Evolutionary conservation across 1,140 invertebrate genomes (phyloP).

Genomic region (Varroa destructor): DNA sequence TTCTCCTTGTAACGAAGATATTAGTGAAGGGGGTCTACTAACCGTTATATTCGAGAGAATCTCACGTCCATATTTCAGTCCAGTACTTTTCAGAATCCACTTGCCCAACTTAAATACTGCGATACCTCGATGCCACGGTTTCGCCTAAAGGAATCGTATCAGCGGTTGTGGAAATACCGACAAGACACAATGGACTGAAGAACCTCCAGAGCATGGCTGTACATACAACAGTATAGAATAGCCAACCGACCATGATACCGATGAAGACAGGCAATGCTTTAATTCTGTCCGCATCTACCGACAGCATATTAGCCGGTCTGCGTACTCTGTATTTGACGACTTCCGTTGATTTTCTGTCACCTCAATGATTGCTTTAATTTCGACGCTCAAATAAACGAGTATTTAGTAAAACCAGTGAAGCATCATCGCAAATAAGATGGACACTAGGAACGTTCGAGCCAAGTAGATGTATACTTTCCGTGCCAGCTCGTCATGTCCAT

Average conservation of each 20-base stretch:
- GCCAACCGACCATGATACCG: conserved; percentile 37
- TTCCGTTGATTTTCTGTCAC: conserved; percentile 39
- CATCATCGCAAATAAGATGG: conserved; percentile 52
- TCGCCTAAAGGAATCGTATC: conserved; percentile 43
- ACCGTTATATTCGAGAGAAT: conserved; percentile 43
- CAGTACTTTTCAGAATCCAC: conserved; percentile 39
- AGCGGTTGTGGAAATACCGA: conserved; percentile 80
- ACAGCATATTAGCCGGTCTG: conserved; percentile 35
- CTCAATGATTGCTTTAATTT: conserved; percentile 39
- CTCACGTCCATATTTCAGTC: conserved; percentile 40
- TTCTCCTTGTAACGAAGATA: conserved; percentile 68
- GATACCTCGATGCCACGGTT: conserved; percentile 39
- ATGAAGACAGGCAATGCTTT: conserved; percentile 37
- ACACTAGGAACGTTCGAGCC: conserved; percentile 40
- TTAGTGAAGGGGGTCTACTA: conserved; percentile 75
- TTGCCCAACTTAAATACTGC: conserved; percentile 41
- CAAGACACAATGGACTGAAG: conserved; percentile 66
- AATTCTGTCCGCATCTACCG: conserved; percentile 39
- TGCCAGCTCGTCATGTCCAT: conserved; percentile 43
- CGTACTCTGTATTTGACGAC: conserved; percentile 32
- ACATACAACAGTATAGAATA: conserved; percentile 39
- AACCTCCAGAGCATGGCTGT: conserved; percentile 42
- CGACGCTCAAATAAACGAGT: conserved; percentile 51
- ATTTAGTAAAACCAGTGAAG: conserved; percentile 75
- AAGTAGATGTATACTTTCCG: conserved; percentile 82